Percentiles rank a stretch among this genome's conserved stretches.
These are phyloP conservation scores for Cricetomys ansorgei DNA, from an alignment of 2,113 vertebrate species.

Conservation along the genomic window DNA sequence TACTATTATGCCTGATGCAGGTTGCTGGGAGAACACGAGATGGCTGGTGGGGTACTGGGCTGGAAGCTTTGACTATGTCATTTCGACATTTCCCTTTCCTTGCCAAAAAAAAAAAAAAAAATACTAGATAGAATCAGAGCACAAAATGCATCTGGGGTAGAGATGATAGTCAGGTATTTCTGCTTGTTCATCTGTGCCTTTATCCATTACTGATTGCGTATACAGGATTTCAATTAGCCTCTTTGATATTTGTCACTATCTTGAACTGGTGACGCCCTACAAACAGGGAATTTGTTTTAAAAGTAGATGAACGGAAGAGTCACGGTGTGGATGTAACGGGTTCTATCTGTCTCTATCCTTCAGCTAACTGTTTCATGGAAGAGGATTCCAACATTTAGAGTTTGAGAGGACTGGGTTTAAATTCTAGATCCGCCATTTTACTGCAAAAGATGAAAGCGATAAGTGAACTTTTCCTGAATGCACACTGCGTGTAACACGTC, in stretches of 20 bases:
- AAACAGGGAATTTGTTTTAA: not conserved
- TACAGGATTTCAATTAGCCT: not conserved
- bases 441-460: not conserved
- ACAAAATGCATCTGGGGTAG: not conserved
- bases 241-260: not conserved
- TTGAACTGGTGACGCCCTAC: not conserved
- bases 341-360: slow-evolving; percentile 1
- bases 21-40: not conserved
- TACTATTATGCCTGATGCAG: not conserved
- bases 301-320: not conserved
- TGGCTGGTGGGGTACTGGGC: not conserved
- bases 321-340: not conserved
- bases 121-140: not conserved
- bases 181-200: not conserved
- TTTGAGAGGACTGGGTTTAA: not conserved
- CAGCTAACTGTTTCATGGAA: not conserved
- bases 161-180: slow-evolving; percentile 18
- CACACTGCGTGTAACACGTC: not conserved
- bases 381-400: not conserved
- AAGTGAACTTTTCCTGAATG: not conserved
- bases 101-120: not conserved
- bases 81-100: not conserved
- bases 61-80: not conserved
- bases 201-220: not conserved
- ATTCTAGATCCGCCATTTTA: not conserved